Percentiles rank a stretch among this genome's conserved stretches.
Evolutionary conservation across 2,888 invertebrate species (phyloP).

Genomic region (Chironomus tentans): DNA sequence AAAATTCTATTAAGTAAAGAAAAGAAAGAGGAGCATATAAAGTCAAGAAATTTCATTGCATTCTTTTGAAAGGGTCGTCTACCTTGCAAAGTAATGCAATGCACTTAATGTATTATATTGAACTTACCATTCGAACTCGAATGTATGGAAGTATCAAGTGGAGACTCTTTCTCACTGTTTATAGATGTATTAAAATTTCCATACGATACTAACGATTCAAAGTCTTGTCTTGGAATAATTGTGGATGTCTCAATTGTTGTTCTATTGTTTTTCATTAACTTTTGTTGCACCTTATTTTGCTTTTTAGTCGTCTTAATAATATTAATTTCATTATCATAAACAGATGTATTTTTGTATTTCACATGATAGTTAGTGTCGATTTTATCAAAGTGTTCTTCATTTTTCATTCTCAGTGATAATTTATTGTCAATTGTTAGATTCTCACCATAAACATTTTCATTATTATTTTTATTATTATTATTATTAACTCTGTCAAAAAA

Average conservation of each 20-base stretch:
- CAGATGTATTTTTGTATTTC: not conserved
- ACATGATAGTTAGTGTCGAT: not conserved
- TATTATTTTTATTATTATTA: too few relatives aligned
- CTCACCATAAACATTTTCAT: too few relatives aligned
- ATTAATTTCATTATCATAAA: not conserved
- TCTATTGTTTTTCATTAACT: not conserved
- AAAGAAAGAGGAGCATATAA: too few relatives aligned
- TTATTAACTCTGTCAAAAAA: too few relatives aligned
- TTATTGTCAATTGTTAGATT: not conserved
- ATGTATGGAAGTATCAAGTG: not conserved
- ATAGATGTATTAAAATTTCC: too few relatives aligned
- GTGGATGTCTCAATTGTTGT: too few relatives aligned
- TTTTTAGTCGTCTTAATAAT: not conserved
- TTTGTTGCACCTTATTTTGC: not conserved
- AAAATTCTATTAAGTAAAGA: too few relatives aligned
- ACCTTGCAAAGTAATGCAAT: not conserved
- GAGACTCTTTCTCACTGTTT: not conserved
- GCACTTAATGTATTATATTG: not conserved
- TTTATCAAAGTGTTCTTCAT: not conserved
- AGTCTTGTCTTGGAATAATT: too few relatives aligned
- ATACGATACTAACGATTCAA: too few relatives aligned
- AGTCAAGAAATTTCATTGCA: too few relatives aligned
- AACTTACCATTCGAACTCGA: not conserved
- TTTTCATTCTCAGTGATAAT: not conserved
- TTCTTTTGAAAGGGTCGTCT: too few relatives aligned